phyloP scores from a whole-genome alignment of 1,140 invertebrate species.

The Nymphalis io region DNA sequence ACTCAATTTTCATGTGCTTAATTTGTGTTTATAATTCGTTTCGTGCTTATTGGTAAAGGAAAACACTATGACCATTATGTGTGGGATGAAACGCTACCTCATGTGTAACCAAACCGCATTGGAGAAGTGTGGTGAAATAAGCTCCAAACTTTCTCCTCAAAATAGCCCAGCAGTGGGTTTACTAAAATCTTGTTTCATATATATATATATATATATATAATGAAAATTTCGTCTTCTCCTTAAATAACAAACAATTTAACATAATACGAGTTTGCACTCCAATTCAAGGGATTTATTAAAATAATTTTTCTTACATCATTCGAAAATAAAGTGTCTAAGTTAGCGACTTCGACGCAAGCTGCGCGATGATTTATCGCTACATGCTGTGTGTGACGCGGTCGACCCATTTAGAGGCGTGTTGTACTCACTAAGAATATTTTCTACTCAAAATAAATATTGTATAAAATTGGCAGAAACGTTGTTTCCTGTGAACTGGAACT shows the following conservation, averaged over 20 bases:
- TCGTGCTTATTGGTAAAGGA: no score
- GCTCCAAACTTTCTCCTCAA: no score
- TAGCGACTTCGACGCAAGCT: constrained; percentile 23
- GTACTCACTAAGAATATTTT: background rate
- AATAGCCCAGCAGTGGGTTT: no score
- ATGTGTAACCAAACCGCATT: no score
- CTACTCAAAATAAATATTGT: background rate
- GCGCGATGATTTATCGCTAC: constrained; percentile 20
- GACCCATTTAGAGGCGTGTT: constrained; percentile 5
- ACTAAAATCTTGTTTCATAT: no score
- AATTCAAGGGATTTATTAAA: constrained; percentile 20
- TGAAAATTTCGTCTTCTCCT: no score
- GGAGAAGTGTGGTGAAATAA: no score
- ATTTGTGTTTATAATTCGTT: no score
- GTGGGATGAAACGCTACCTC: no score
- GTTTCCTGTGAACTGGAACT: background rate
- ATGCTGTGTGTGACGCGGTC: constrained; percentile 17
- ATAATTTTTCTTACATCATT: constrained; percentile 23
- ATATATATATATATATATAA: no score
- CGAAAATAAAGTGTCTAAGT: constrained; percentile 25
- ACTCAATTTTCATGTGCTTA: no score
- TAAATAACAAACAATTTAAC: background rate
- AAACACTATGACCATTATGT: no score
- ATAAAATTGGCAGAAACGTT: background rate
- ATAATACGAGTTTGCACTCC: background rate